phyloP scores from a whole-genome alignment of 2,797 vertebrate genomes.

The Aselliscus stoliczkanus region DNA sequence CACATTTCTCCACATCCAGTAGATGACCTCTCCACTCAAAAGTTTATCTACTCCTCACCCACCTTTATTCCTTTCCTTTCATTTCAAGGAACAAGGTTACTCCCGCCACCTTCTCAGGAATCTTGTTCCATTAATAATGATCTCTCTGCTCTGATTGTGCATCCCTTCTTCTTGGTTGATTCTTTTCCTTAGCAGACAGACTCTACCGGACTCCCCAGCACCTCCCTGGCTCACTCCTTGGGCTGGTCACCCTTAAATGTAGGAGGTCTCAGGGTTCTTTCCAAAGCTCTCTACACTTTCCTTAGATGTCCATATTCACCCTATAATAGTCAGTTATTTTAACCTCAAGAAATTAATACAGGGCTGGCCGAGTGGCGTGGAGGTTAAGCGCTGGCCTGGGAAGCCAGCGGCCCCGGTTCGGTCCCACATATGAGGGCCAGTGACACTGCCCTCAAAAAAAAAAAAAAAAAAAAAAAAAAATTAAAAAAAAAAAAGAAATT shows the following conservation, averaged over 20 bases:
- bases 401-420: too few relatives aligned
- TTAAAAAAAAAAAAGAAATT: too few relatives aligned
- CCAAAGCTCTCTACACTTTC: neutral
- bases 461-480: too few relatives aligned
- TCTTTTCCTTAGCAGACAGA: neutral
- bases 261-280: neutral
- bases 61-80: neutral
- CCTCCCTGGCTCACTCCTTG: neutral
- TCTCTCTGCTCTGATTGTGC: neutral
- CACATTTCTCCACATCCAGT: neutral
- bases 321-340: neutral
- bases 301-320: neutral
- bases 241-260: neutral
- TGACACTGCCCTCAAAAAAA: too few relatives aligned
- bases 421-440: too few relatives aligned
- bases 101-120: neutral
- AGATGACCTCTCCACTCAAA: neutral
- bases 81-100: neutral
- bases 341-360: neutral
- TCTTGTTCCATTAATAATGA: neutral
- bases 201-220: neutral
- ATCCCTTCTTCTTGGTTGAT: neutral
- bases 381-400: too few relatives aligned
- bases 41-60: neutral
- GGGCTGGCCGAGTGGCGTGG: too few relatives aligned